Conservation (phyloP, 2,888 invertebrate genomes). For the Ephialtes manifestator region DNA sequence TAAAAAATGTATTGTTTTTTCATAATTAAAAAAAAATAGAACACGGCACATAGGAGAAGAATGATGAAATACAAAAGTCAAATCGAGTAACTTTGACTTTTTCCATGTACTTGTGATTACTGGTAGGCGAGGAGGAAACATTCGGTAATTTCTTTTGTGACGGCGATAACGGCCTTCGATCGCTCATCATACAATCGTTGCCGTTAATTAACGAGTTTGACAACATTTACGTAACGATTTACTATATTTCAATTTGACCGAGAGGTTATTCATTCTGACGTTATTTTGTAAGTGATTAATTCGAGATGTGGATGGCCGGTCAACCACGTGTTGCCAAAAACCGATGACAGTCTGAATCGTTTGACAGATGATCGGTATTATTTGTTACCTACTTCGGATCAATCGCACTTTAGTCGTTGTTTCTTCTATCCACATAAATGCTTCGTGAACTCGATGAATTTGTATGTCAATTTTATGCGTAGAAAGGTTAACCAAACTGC, state of each 20-base stretch:
- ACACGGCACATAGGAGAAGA: too few species aligned
- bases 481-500: neutral
- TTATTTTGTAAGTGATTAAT: conserved; percentile 22
- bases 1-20: too few species aligned
- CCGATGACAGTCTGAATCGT: conserved; percentile 58
- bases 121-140: conserved; percentile 64
- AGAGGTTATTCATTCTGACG: conserved; percentile 35
- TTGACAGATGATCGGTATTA: conserved; percentile 57
- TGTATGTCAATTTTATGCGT: neutral
- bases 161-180: conserved; percentile 60
- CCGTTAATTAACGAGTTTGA: conserved; percentile 68
- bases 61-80: neutral
- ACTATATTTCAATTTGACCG: conserved; percentile 41
- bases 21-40: neutral
- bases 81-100: neutral
- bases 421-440: neutral
- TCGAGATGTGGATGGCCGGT: conserved; percentile 56
- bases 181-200: conserved; percentile 73
- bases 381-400: conserved; percentile 34
- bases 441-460: neutral
- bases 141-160: conserved; percentile 67
- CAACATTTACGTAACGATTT: conserved; percentile 75
- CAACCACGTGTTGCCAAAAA: conserved; percentile 60
- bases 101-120: conserved; percentile 74
- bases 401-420: neutral